These are phyloP conservation scores for Osmoderma eremita DNA, from an alignment of 2,888 invertebrate species.

Conservation along the genomic window DNA sequence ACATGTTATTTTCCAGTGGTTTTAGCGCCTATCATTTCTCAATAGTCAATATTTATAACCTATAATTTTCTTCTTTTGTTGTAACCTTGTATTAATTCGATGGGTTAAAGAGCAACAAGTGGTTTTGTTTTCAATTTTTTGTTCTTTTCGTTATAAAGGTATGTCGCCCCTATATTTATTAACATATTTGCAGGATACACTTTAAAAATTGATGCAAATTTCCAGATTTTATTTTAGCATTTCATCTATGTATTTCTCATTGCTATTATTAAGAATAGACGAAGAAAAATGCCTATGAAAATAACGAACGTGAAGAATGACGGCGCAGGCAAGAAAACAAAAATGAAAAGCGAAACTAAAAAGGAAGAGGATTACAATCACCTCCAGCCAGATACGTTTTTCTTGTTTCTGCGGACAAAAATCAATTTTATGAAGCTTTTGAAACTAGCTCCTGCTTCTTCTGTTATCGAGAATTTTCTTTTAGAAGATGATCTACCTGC, in stretches of 20 bases:
- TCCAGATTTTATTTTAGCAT: constrained; percentile 30
- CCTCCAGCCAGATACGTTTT: constrained; percentile 18
- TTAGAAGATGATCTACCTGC: background rate
- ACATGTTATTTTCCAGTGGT: too few relatives aligned
- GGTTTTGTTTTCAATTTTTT: constrained; percentile 27
- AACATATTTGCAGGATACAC: too few relatives aligned
- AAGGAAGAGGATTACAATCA: constrained; percentile 2
- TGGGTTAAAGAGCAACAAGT: constrained; percentile 31
- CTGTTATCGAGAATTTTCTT: constrained; percentile 13
- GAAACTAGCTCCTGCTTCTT: constrained; percentile 27
- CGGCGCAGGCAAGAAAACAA: constrained; percentile 1
- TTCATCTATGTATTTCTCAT: constrained; percentile 5
- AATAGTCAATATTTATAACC: constrained; percentile 24
- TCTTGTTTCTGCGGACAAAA: constrained; percentile 33
- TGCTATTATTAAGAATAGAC: constrained; percentile 8
- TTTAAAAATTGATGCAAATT: background rate
- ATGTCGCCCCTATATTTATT: background rate
- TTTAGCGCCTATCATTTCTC: too few relatives aligned
- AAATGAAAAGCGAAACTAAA: background rate
- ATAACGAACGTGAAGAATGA: constrained; percentile 1
- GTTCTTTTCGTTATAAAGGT: background rate
- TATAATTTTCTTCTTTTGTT: constrained; percentile 14
- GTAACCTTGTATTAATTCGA: constrained; percentile 27
- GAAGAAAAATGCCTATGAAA: constrained; percentile 15
- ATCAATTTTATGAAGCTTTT: constrained; percentile 41